phyloP scores from a whole-genome alignment of 2,797 vertebrate genomes.

The Neomorphus geoffroyi region DNA sequence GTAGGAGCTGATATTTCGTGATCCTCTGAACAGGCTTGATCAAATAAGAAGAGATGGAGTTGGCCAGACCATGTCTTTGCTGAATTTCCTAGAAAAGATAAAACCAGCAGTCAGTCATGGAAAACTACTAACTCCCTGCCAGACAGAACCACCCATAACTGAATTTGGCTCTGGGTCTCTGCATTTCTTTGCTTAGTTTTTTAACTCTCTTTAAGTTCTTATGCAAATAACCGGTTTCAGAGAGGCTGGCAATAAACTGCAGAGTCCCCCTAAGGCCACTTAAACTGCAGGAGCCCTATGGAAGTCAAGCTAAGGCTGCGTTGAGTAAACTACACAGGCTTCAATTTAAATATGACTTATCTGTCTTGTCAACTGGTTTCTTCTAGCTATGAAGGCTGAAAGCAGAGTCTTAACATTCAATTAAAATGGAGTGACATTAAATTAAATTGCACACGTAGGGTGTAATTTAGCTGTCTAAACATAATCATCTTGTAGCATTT shows the following conservation, averaged over 20 bases:
- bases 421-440: slow-evolving; percentile 40
- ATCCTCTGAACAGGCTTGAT: slow-evolving; percentile 99
- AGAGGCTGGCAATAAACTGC: background rate
- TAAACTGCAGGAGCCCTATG: background rate
- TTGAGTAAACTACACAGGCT: background rate
- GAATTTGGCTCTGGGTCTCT: background rate
- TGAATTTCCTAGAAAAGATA: slow-evolving; percentile 89
- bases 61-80: slow-evolving; percentile 91
- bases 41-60: slow-evolving; percentile 98
- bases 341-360: background rate
- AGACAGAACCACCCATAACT: background rate
- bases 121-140: background rate
- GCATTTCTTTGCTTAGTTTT: background rate
- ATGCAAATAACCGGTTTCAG: background rate
- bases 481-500: background rate
- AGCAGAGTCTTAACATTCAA: slow-evolving; percentile 25
- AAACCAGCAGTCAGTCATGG: slow-evolving; percentile 12
- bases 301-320: background rate
- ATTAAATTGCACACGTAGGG: background rate
- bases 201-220: background rate
- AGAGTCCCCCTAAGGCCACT: background rate
- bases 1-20: slow-evolving; percentile 97
- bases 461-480: slow-evolving; percentile 54
- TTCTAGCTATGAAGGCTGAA: background rate
- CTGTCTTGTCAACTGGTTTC: background rate